phyloP scores from a whole-genome alignment of 2,888 invertebrate genomes.

The Scaeva pyrastri region DNA sequence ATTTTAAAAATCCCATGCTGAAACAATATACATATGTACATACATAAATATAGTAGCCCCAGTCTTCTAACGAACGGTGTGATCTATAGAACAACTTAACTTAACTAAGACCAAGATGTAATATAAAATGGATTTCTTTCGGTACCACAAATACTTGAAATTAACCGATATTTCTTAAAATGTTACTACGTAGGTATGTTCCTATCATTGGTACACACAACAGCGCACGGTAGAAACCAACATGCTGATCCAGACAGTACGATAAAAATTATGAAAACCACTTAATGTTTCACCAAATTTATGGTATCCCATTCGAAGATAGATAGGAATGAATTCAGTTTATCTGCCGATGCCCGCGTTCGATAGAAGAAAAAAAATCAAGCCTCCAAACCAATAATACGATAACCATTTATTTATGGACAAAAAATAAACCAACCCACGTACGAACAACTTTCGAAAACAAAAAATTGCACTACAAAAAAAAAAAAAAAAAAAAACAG shows the following conservation, averaged over 20 bases:
- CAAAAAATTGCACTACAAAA: neutral
- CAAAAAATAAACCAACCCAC: conserved; percentile 16
- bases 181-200: no score
- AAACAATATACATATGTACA: no score
- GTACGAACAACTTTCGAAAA: conserved; percentile 36
- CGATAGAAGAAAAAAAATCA: conserved; percentile 21
- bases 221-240: neutral
- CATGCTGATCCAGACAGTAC: neutral
- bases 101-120: no score
- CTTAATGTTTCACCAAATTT: conserved; percentile 1
- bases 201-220: no score
- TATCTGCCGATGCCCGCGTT: conserved; percentile 36
- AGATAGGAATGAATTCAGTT: neutral
- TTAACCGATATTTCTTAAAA: no score
- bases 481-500: conserved; percentile 19
- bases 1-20: no score
- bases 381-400: conserved; percentile 9
- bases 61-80: no score
- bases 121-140: no score
- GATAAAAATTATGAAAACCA: conserved; percentile 11
- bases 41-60: no score
- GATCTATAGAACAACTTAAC: no score
- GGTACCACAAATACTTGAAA: no score
- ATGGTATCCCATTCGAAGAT: neutral
- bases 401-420: neutral